Evolutionary conservation across 2,797 vertebrate species (phyloP), one percentile per base, ranked within the genome.

Genomic region (Sciaenops ocellatus): DNA sequence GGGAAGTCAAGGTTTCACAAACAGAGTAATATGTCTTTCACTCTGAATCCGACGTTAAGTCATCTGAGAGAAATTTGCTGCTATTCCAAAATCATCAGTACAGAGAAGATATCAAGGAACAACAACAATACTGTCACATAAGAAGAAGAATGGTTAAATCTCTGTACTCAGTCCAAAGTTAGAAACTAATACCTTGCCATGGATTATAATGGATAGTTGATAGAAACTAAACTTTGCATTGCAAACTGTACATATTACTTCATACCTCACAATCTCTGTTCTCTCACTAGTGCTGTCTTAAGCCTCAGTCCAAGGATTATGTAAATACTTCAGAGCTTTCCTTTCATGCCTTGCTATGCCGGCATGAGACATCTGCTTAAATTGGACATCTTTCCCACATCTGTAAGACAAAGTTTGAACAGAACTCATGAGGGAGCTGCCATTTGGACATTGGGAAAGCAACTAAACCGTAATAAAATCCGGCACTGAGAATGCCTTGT

Each of bases 101-200:
- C 90, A 90, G 90, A 91, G 90, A 86, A 86, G 91, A 90, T 92
- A 93, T 85, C 77, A 75, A 91, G 90, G 90, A 94, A 93, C 91
- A 86, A 94, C 94, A 88, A 93, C 93, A 89, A 89, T 90, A 95
- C 91, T 84, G 91, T 87, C 93, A 94, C 90, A 69, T 79, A 87
- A 88, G 90, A 89, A 90, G 83, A 91, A 92, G 84, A 85, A 83
- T 84, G 69, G 59, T 78, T 79, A 66, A 82, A 89, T 76, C 86
- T 87, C 87, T 89, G 81, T n/a, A 73, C 76, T 87, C 83, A 18
- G 56, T 69, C 80, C 76, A 79, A 80, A 89, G 80, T 85, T 83
- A 75, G 76, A 89, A 90, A 88, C 82, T 82, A 89, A 89, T 75
- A 84, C 83, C 75, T 87, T 66, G 74, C 75, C 73, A 22, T 86